Conservation (phyloP, 2,888 invertebrate species). For the Adela reaumurella region DNA sequence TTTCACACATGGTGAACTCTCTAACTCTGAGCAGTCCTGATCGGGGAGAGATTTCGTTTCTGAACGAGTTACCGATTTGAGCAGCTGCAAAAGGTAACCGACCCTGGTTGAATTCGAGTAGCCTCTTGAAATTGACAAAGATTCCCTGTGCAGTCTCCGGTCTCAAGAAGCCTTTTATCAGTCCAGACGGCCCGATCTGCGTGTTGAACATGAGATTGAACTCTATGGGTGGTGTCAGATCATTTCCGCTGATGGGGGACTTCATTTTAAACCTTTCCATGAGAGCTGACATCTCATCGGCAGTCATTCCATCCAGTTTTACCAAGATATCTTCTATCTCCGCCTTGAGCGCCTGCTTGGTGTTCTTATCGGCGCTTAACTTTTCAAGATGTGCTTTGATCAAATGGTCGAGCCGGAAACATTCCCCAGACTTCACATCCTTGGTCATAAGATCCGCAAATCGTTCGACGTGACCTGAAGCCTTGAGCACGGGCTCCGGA, state of each 20-base stretch:
- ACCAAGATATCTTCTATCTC: constrained; percentile 78
- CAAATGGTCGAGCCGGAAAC: constrained; percentile 95
- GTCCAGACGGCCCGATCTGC: constrained; percentile 94
- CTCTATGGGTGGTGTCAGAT: constrained; percentile 91
- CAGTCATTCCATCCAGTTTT: constrained; percentile 87
- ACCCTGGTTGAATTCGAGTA: constrained; percentile 96
- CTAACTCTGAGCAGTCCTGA: constrained; percentile 93
- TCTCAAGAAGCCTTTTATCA: constrained; percentile 90
- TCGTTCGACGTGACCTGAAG: constrained; percentile 97
- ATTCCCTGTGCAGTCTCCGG: constrained; percentile 99
- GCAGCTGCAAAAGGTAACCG: constrained; percentile 96
- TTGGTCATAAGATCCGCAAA: constrained; percentile 99
- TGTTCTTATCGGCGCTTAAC: constrained; percentile 78
- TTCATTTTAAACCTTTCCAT: constrained; percentile 88
- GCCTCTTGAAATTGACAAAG: constrained; percentile 97
- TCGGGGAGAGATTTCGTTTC: constrained; percentile 98
- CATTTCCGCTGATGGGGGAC: constrained; percentile 93
- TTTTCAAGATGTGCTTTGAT: constrained; percentile 94
- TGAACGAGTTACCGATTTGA: constrained; percentile 97
- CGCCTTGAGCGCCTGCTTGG: constrained; percentile 62
- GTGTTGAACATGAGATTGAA: constrained; percentile 99
- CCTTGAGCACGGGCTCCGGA: constrained; percentile 95
- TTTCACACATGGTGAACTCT: constrained; percentile 99
- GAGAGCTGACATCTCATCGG: constrained; percentile 83
- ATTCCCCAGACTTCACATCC: constrained; percentile 93